A percentile compares a stretch with the other conserved stretches of the same genome.
phyloP scores from a whole-genome alignment of 1,140 invertebrate species.

The Andrena cerasifolii region DNA sequence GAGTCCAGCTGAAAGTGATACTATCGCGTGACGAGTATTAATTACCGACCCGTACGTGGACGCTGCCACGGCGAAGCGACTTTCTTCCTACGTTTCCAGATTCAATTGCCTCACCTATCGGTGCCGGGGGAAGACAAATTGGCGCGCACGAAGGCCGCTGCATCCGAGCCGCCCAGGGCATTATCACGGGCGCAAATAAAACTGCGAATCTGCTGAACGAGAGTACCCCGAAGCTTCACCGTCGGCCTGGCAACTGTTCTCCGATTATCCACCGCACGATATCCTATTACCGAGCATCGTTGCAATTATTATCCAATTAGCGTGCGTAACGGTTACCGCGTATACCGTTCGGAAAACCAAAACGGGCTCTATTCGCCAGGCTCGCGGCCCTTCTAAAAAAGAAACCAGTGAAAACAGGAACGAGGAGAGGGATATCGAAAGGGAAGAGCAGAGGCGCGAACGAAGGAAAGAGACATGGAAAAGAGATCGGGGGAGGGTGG shows the following conservation, averaged over 20 bases:
- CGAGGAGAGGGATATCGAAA: too few species aligned
- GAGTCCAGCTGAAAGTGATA: not conserved
- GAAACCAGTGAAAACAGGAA: too few species aligned
- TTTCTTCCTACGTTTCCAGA: not conserved
- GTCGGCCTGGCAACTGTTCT: not conserved
- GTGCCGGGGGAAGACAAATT: not conserved
- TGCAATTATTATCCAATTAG: constrained; percentile 45
- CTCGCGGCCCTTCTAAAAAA: not conserved
- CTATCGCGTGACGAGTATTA: not conserved
- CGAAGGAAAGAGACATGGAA: too few species aligned
- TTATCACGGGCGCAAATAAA: constrained; percentile 9
- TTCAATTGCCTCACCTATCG: not conserved
- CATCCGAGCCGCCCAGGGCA: not conserved
- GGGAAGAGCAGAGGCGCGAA: not conserved
- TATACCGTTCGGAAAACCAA: constrained; percentile 15
- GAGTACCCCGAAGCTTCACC: not conserved
- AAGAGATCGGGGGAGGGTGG: not conserved
- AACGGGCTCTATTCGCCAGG: not conserved
- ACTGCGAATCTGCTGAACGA: constrained; percentile 2
- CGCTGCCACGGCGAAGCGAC: not conserved
- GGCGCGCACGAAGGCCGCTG: not conserved
- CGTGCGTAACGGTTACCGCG: constrained; percentile 11
- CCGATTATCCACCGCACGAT: not conserved
- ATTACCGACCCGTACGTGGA: not conserved
- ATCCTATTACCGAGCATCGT: constrained; percentile 14